Evolutionary conservation across 37 sponge, comb jelly and placozoan genomes (phyloP), one percentile per base, ranked within the genome.

Genomic region (Chondrilla cf. caribensis): DNA sequence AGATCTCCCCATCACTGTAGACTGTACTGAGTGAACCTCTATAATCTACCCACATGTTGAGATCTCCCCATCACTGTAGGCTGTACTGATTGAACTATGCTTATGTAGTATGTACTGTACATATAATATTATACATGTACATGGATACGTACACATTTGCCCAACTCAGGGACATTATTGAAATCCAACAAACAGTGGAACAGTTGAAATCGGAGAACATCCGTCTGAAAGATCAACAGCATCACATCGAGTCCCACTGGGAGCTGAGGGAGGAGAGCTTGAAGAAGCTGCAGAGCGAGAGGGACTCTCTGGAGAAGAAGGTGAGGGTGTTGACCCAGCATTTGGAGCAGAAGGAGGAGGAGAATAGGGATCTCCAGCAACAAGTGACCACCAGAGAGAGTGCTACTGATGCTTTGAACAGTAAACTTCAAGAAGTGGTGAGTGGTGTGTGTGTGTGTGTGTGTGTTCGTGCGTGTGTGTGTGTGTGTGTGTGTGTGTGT

Each of bases 291-390:
- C 64, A 62, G 14, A 15, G 2, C 22, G 41, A 43, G 24, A 73
- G 36, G 25, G 76, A 15, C 18, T n/a, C 43, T 2, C 1, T 73
- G 43, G 76, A 73, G 76, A 73, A 37, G 76, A 73, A 73, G 44
- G 25, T 42, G 41, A 73, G 44, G 9, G 14, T 43, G 44, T 37
- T 73, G 1, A 43, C 36, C 22, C 76, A 73, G 43, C 76, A 73
- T n/a, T 7, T 73, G 76, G 76, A 73, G 36, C 76, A 73, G 76
- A 73, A 73, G 44, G 44, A 73, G n/a, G 44, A 22, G 21, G 76
- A 73, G 44, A 73, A 38, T 37, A 43, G 6, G 22, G 76, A 73
- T 21, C 44, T 73, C 15, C 24, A 15, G 8, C 41, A 73, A 21
- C 76, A 73, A 25, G 41, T 42, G 44, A 4, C 41, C 3, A n/a